A percentile compares a stretch with the other conserved stretches of the same genome.
Conservation (phyloP, 2,797 vertebrate species). For the Brachymystax lenok region DNA sequence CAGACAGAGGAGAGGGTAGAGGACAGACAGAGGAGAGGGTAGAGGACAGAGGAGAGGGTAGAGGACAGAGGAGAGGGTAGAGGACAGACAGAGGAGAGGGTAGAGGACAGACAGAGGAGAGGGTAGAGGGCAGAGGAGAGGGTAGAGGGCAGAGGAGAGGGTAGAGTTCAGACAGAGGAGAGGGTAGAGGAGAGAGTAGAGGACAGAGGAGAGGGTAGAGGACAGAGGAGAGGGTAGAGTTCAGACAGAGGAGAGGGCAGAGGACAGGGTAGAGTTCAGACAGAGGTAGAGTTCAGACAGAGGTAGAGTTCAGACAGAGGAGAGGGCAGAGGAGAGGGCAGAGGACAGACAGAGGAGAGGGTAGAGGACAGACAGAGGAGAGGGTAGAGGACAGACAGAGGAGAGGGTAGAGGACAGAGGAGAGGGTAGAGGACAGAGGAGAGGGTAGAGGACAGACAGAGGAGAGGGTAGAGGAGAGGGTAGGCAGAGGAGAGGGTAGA, state of each 20-base stretch:
- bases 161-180: no score
- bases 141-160: no score
- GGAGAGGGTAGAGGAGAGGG: constrained; percentile 32
- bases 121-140: no score
- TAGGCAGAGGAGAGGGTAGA: constrained; percentile 14
- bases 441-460: constrained; percentile 31
- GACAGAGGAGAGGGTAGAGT: no score
- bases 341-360: constrained; percentile 14
- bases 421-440: constrained; percentile 10
- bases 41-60: no score
- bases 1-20: no score
- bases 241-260: not conserved
- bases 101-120: no score
- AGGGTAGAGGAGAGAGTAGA: no score
- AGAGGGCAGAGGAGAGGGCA: not conserved
- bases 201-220: no score
- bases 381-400: not conserved
- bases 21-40: no score
- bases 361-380: not conserved
- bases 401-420: not conserved
- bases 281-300: constrained; percentile 8
- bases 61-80: no score
- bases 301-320: constrained; percentile 2
- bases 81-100: no score
- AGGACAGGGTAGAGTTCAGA: constrained; percentile 12